Conservation (phyloP, 2,113 vertebrate species). For the Dinomys branickii region DNA sequence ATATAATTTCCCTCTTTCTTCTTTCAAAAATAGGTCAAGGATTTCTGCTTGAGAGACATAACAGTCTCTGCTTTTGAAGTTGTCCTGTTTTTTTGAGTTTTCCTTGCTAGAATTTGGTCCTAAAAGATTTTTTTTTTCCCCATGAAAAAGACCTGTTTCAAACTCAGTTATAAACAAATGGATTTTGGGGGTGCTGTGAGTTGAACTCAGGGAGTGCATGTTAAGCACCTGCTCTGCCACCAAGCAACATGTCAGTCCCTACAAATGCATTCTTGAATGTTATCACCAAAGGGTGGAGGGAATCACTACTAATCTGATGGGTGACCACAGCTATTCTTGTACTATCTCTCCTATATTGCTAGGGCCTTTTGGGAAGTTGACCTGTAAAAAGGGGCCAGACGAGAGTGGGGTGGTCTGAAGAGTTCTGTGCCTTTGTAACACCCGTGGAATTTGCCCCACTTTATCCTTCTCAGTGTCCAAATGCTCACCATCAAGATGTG, state of each 20-base stretch:
- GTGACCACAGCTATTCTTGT: neutral
- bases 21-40: slow-evolving; percentile 70
- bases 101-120: slow-evolving; percentile 51
- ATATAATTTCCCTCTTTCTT: slow-evolving; percentile 53
- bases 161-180: slow-evolving; percentile 34
- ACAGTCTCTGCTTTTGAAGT: slow-evolving; percentile 67
- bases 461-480: slow-evolving; percentile 5
- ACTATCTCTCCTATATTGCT: neutral
- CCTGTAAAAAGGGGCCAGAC: neutral
- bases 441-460: slow-evolving; percentile 12
- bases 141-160: slow-evolving; percentile 30
- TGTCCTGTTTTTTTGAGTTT: slow-evolving; percentile 56
- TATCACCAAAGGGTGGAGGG: neutral
- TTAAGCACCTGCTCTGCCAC: neutral
- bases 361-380: slow-evolving; percentile 6
- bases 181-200: neutral
- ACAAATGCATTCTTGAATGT: slow-evolving; percentile 15
- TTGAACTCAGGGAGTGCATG: neutral
- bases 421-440: slow-evolving; percentile 26
- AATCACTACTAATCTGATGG: neutral
- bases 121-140: slow-evolving; percentile 36
- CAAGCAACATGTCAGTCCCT: neutral
- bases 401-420: neutral
- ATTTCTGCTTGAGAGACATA: slow-evolving; percentile 52
- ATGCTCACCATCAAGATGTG: neutral